These are phyloP conservation scores for Microctonus hyperodae DNA, from an alignment of 2,888 invertebrate species.

Conservation along the genomic window DNA sequence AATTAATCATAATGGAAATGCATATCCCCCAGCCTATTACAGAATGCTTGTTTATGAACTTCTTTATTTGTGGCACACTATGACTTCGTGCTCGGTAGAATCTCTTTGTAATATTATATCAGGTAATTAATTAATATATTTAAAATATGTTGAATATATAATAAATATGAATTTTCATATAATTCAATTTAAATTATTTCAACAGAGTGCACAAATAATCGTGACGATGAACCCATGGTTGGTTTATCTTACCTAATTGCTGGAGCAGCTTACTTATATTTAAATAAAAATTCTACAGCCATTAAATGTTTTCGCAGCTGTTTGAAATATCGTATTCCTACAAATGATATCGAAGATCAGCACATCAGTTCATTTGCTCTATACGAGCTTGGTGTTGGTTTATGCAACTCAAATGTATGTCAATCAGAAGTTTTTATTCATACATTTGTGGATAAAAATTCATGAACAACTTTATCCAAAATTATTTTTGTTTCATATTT, in stretches of 20 bases:
- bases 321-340: conserved; percentile 47
- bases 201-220: conserved; percentile 57
- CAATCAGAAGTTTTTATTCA: not conserved
- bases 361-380: conserved; percentile 73
- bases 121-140: conserved; percentile 61
- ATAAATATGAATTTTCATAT: not conserved
- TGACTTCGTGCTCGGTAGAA: conserved; percentile 66
- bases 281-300: conserved; percentile 56
- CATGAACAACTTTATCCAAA: no score
- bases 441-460: no score
- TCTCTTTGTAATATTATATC: conserved; percentile 60
- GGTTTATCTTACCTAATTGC: conserved; percentile 66
- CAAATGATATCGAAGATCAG: conserved; percentile 50
- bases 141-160: not conserved
- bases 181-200: conserved; percentile 6
- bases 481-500: no score
- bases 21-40: conserved; percentile 62
- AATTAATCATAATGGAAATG: conserved; percentile 45
- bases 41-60: conserved; percentile 71
- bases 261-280: conserved; percentile 65
- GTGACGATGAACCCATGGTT: conserved; percentile 65
- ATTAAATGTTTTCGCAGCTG: conserved; percentile 51
- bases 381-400: conserved; percentile 68
- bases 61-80: conserved; percentile 74
- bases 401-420: conserved; percentile 52